Evolutionary conservation across 2,113 vertebrate genomes (phyloP), one percentile per base, ranked within the genome.

Genomic region (Cyanoliseus patagonus): DNA sequence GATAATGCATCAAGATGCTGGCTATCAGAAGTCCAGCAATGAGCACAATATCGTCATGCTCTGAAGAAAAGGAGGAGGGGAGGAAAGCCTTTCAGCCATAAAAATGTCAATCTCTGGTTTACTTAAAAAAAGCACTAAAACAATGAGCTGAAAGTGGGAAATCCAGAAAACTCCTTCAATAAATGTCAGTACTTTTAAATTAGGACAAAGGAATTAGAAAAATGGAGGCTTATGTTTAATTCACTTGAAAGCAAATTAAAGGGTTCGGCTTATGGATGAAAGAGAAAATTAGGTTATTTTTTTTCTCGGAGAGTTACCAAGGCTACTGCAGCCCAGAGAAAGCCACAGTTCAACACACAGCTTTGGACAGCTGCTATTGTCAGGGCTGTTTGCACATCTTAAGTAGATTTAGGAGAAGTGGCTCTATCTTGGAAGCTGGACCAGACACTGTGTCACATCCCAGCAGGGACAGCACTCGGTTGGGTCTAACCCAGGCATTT

Each of bases 211-310:
- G 94, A 97, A 95, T 97, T 96, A 81, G 81, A 90, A 91, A 96
- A 94, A 97, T 84, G 64, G 92, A 92, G 77, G 92, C 88, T 97
- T 96, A 96, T 96, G 92, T 95, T 96, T 96, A 95, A 95, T 96
- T 96, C 86, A 93, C 95, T 96, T 88, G 91, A 96, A 96, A 96
- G 95, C 88, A 97, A 96, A 97, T 96, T 96, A 97, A 96, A 96
- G 92, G 91, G 66, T 96, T 96, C 4, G 0, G 86, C 91, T 96
- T 94, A 94, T 63, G 94, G 94, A 96, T 94, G 91, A 94, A 96
- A 96, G 83, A 93, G 94, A 96, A 96, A 96, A 97, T 96, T 68
- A 75, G 92, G 92, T 93, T 92, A 74, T 92, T 88, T 95, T 86
- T 81, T 84, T 85, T 74, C 86, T 13, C 66, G 9, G 73, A 73